Evolutionary conservation across 2,888 invertebrate species (phyloP).

Genomic region (Tetanocera ferruginea): DNA sequence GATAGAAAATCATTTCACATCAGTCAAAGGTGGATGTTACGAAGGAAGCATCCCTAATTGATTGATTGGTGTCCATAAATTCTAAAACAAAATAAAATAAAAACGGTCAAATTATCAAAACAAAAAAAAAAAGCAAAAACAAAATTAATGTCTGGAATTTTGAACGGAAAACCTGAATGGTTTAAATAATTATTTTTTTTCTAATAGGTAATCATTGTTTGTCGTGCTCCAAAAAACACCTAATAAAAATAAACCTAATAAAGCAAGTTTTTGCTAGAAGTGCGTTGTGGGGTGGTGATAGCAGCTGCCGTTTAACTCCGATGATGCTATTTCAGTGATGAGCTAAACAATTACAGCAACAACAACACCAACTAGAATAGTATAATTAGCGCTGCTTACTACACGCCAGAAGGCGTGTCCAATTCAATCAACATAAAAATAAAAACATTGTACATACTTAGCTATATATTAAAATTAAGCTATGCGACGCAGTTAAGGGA

Average conservation of each 20-base stretch:
- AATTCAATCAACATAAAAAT: background rate
- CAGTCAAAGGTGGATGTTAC: no score
- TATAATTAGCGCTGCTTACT: background rate
- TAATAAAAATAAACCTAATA: background rate
- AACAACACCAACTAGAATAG: background rate
- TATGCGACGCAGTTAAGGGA: background rate
- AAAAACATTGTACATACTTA: background rate
- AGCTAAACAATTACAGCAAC: background rate
- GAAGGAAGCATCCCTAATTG: no score
- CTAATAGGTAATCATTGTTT: no score
- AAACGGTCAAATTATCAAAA: no score
- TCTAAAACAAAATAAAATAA: no score
- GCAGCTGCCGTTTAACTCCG: background rate
- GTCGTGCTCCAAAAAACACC: background rate
- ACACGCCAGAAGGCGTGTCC: conserved; percentile 6
- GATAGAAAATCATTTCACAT: no score
- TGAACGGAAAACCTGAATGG: background rate
- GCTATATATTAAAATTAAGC: background rate
- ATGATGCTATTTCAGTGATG: conserved; percentile 12
- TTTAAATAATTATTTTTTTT: background rate
- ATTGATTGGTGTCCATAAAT: no score
- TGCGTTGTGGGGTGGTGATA: background rate
- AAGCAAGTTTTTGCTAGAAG: background rate
- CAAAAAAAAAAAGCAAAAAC: background rate
- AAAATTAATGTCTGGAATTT: background rate